Evolutionary conservation across 2,888 invertebrate species (phyloP), one percentile per base, ranked within the genome.

Genomic region (Chrysolina haemoptera): DNA sequence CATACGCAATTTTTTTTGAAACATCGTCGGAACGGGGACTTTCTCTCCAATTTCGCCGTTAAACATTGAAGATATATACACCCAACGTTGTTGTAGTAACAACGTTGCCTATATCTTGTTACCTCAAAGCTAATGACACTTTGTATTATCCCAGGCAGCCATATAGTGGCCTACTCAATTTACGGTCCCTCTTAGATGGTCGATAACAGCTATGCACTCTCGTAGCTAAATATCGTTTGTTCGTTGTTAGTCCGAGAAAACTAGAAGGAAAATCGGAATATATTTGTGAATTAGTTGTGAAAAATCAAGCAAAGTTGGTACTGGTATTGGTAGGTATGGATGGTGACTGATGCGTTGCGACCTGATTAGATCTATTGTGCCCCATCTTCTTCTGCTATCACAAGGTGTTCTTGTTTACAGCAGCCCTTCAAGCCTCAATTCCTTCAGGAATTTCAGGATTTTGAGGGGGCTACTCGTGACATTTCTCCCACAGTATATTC

Each of bases 81-180:
- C 22, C 59, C 59, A 59, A 35, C 59, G 1, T 9, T 14, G 59
- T 59, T 59, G 27, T 27, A 59, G 35, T 59, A 59, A 59, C 35
- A 59, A 59, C 35, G 27, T 59, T 35, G 35, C 27, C 14, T 5
- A 35, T 59, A 59, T 59, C 59, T 59, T 27, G 59, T 59, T 59
- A 59, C 59, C 59, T 59, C 35, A 1, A 16, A 59, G 35, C 27
- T 59, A 59, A 59, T 59, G 59, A 59, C 59, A 59, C 59, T 59
- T 59, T 59, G 27, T 59, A 59, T 59, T 27, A 59, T 59, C 59
- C 35, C 59, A 35, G 59, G 59, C 59, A 59, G 27, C 59, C 16
- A n/a, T 59, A 59, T 22, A 59, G 59, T 59, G 27, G 59, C n/a
- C 59, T 27, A 59, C 27, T 27, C 59, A n/a, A 59, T 59, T 59